Evolutionary conservation across 2,113 vertebrate species (phyloP).

Genomic region (Paralichthys olivaceus): DNA sequence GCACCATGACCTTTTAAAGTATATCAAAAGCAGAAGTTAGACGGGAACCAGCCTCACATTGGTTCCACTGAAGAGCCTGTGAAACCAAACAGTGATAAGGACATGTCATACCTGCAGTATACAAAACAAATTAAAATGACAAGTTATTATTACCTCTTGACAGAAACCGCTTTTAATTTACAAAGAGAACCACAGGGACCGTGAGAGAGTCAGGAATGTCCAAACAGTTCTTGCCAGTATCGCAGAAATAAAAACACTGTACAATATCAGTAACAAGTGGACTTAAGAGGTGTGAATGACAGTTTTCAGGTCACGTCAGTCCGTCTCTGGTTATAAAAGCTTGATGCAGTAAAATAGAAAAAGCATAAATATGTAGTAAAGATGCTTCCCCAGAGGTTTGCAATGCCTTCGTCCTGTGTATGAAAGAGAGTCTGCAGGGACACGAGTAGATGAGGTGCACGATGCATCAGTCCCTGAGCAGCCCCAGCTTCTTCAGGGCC

Average conservation of each 20-base stretch:
- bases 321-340: conserved; percentile 4
- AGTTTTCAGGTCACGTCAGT: background rate
- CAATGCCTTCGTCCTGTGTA: background rate
- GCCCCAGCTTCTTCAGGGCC: conserved; percentile 91
- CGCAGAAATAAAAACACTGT: conserved; percentile 7
- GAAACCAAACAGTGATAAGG: background rate
- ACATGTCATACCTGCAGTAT: background rate
- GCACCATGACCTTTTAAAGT: background rate
- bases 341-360: conserved; percentile 4
- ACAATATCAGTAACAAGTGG: conserved; percentile 11
- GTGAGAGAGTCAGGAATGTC: conserved; percentile 4
- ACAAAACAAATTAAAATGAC: conserved; percentile 24
- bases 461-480: conserved; percentile 86
- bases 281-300: background rate
- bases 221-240: conserved; percentile 3
- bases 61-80: background rate
- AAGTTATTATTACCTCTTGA: background rate
- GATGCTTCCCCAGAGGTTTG: conserved; percentile 22
- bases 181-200: conserved; percentile 5
- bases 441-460: background rate
- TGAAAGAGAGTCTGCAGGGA: background rate
- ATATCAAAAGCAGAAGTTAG: conserved; percentile 24
- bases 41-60: conserved; percentile 3
- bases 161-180: conserved; percentile 49
- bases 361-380: conserved; percentile 32